Percentiles rank a stretch among this genome's conserved stretches.
These are phyloP conservation scores for Drosophila paulistorum DNA, from an alignment of 1,140 invertebrate species.

Conservation along the genomic window DNA sequence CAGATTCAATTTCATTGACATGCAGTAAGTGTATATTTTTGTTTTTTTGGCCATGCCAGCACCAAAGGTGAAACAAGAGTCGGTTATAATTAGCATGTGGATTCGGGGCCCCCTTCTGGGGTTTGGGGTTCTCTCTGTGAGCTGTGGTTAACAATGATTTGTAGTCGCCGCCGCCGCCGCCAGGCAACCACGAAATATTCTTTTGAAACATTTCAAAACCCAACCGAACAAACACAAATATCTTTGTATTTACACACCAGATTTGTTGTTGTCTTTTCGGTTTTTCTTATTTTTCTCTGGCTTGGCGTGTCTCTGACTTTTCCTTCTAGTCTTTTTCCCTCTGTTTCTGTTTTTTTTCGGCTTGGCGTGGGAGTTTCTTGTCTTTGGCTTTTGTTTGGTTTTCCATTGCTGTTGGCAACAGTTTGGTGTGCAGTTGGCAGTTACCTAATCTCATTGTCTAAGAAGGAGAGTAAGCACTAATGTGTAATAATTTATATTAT, in stretches of 20 bases:
- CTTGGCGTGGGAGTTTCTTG: slow-evolving; percentile 70
- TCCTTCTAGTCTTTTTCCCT: slow-evolving; percentile 41
- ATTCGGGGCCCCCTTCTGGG: slow-evolving; percentile 38
- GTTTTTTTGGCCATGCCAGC: slow-evolving; percentile 44
- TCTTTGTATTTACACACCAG: not conserved
- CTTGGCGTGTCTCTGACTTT: slow-evolving; percentile 37
- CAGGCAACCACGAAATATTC: slow-evolving; percentile 77
- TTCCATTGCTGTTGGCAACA: slow-evolving; percentile 20
- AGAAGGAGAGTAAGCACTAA: slow-evolving; percentile 15
- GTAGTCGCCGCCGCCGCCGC: slow-evolving; percentile 36
- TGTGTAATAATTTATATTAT: slow-evolving; percentile 20
- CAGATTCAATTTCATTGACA: not conserved
- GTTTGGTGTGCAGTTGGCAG: slow-evolving; percentile 44
- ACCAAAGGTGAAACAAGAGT: slow-evolving; percentile 35
- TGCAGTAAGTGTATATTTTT: slow-evolving; percentile 34
- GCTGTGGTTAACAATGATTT: slow-evolving; percentile 41
- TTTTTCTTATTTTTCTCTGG: not conserved
- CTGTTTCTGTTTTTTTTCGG: slow-evolving; percentile 27
- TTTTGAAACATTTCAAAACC: slow-evolving; percentile 70
- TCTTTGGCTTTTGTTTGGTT: slow-evolving; percentile 31
- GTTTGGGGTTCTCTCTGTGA: slow-evolving; percentile 50
- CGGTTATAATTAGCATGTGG: slow-evolving; percentile 69
- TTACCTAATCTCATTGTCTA: slow-evolving; percentile 56
- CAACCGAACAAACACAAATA: slow-evolving; percentile 45
- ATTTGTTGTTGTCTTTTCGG: slow-evolving; percentile 17